These are phyloP conservation scores for Champsocephalus esox DNA, from an alignment of 2,797 vertebrate genomes.

Conservation along the genomic window DNA sequence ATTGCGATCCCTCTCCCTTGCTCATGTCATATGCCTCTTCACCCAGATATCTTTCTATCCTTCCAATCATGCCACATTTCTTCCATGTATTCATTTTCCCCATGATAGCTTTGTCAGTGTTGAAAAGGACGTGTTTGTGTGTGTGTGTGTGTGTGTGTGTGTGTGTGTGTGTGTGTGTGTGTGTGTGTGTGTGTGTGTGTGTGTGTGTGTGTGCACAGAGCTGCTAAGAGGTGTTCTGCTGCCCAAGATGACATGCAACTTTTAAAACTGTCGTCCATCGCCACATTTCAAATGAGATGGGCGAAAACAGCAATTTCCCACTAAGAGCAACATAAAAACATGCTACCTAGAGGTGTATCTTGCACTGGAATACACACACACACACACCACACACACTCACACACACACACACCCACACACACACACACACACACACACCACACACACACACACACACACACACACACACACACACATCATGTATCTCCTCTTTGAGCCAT, in stretches of 20 bases:
- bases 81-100: constrained; percentile 70
- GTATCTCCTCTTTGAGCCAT: constrained; percentile 7
- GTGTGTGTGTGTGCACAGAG: background rate
- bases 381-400: constrained; percentile 6
- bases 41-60: constrained; percentile 31
- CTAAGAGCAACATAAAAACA: constrained; percentile 39
- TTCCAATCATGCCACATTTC: constrained; percentile 57
- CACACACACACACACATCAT: constrained; percentile 2
- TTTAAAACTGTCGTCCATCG: constrained; percentile 65
- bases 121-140: constrained; percentile 14
- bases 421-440: no score
- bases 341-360: constrained; percentile 18
- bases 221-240: constrained; percentile 53
- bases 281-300: constrained; percentile 69
- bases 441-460: no score
- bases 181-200: background rate
- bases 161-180: constrained; percentile 4
- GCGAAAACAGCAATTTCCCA: constrained; percentile 59
- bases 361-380: constrained; percentile 10
- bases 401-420: no score
- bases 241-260: constrained; percentile 52
- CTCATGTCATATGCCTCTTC: constrained; percentile 44
- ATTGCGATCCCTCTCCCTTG: constrained; percentile 3
- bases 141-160: constrained; percentile 8
- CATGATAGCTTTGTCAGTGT: constrained; percentile 55